Conservation (phyloP, 2,888 invertebrate genomes). For the Octodonta nipae region DNA sequence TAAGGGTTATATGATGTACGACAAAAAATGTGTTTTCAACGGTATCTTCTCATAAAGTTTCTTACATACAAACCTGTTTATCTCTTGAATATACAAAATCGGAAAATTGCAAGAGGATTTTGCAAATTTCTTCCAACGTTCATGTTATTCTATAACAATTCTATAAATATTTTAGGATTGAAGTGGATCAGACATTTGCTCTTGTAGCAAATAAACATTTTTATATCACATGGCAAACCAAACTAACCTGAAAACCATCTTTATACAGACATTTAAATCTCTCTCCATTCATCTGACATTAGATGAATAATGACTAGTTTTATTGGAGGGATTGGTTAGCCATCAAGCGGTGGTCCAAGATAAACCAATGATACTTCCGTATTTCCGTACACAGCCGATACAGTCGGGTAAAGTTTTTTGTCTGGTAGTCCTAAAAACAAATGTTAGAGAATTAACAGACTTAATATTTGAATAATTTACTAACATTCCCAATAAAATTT, state of each 20-base stretch:
- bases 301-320: slow-evolving; percentile 3
- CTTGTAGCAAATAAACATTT: slow-evolving; percentile 19
- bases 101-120: too few relatives aligned
- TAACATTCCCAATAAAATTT: too few relatives aligned
- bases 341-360: slow-evolving; percentile 89
- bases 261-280: slow-evolving; percentile 17
- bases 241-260: slow-evolving; percentile 27
- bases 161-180: too few relatives aligned
- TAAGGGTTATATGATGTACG: too few relatives aligned
- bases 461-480: too few relatives aligned
- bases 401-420: slow-evolving; percentile 85
- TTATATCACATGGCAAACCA: slow-evolving; percentile 39
- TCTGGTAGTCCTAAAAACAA: slow-evolving; percentile 60
- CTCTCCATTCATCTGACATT: slow-evolving; percentile 10
- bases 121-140: too few relatives aligned
- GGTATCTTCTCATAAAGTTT: too few relatives aligned
- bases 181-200: too few relatives aligned
- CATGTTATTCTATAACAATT: too few relatives aligned
- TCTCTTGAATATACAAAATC: too few relatives aligned
- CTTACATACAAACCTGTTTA: too few relatives aligned
- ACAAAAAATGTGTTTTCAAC: too few relatives aligned
- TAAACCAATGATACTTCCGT: slow-evolving; percentile 99
- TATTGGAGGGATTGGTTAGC: slow-evolving; percentile 45
- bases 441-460: background rate
- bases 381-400: slow-evolving; percentile 97